Percentiles rank a stretch among this genome's conserved stretches.
Conservation (phyloP, 2,113 vertebrate species). For the Corythaeola cristata region DNA sequence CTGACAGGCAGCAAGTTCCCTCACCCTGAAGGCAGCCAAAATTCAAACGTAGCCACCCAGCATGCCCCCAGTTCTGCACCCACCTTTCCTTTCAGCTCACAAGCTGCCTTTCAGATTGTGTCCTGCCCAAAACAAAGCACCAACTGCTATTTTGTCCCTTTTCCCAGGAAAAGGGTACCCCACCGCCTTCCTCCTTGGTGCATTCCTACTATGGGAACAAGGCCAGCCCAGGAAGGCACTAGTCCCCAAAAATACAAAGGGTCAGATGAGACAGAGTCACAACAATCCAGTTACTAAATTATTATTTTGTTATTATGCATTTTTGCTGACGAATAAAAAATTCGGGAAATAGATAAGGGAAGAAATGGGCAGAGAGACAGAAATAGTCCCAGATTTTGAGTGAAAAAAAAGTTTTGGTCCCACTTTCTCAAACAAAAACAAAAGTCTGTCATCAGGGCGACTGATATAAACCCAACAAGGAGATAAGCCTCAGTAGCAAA, state of each 20-base stretch:
- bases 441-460: neutral
- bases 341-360: neutral
- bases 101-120: neutral
- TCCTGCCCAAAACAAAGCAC: neutral
- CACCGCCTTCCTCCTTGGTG: accelerated
- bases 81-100: neutral
- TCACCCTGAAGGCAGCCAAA: neutral
- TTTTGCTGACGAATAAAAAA: neutral
- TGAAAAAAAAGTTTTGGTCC: neutral
- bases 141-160: neutral
- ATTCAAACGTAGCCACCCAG: neutral
- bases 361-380: neutral
- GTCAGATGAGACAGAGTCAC: neutral
- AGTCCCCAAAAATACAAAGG: neutral
- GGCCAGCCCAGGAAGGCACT: neutral
- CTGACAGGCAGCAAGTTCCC: neutral
- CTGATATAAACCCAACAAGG: neutral
- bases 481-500: neutral
- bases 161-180: neutral
- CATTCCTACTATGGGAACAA: neutral
- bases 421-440: neutral
- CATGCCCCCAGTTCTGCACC: neutral
- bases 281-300: neutral
- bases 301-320: neutral
- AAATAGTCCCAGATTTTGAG: neutral